These are phyloP conservation scores for Otis tarda DNA, from an alignment of 2,113 vertebrate genomes.

Conservation along the genomic window DNA sequence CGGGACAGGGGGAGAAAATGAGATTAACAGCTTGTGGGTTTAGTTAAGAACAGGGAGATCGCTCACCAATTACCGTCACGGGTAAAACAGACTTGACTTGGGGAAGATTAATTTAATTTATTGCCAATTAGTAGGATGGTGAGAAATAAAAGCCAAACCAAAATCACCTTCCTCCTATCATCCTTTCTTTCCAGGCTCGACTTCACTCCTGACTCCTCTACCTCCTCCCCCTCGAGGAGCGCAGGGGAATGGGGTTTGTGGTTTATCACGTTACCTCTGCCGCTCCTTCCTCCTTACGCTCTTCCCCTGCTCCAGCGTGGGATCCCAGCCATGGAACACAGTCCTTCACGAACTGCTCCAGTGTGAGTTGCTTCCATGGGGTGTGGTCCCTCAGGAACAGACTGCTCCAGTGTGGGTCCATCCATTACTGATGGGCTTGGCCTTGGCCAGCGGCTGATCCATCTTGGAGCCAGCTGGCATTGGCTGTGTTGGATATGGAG, in stretches of 20 bases:
- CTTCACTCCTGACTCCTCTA: not conserved
- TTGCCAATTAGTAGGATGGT: not conserved
- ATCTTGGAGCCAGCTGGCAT: not conserved
- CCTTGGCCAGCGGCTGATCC: accelerated
- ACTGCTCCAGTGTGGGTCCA: not conserved
- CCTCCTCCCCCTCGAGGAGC: not conserved
- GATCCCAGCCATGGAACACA: accelerated
- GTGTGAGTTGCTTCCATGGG: not conserved
- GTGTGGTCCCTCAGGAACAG: not conserved
- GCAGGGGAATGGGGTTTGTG: accelerated
- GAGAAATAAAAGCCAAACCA: not conserved
- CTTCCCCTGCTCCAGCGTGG: accelerated
- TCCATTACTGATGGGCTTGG: not conserved
- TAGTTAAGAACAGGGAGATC: not conserved
- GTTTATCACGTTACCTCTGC: not conserved
- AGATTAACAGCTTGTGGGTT: not conserved
- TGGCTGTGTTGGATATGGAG: accelerated
- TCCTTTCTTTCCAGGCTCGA: not conserved
- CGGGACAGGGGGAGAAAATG: not conserved
- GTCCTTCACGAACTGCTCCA: not conserved
- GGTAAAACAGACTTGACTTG: not conserved
- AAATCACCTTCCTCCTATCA: not conserved
- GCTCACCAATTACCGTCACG: accelerated
- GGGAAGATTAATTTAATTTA: not conserved
- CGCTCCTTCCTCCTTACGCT: not conserved